Conservation (phyloP, 2,888 invertebrate genomes). For the Pollenia griseotomentosa region DNA sequence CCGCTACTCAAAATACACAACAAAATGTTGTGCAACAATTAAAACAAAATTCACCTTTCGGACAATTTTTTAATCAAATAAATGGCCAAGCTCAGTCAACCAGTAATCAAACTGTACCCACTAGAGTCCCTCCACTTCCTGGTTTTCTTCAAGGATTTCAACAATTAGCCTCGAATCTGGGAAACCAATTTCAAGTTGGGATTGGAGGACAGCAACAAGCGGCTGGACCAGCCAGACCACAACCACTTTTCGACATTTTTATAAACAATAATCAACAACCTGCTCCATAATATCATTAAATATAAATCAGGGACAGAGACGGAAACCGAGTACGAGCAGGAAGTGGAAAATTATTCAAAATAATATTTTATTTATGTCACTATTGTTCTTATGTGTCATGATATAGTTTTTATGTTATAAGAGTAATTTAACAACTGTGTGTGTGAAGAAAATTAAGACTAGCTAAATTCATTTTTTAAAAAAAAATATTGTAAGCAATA, state of each 20-base stretch:
- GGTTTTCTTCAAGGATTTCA: slow-evolving; percentile 81
- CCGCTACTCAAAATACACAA: slow-evolving; percentile 78
- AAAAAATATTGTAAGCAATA: too few species aligned
- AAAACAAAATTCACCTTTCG: slow-evolving; percentile 81
- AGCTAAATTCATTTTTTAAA: too few species aligned
- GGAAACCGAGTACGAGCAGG: not conserved
- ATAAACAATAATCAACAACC: slow-evolving; percentile 78
- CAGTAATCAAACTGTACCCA: slow-evolving; percentile 73
- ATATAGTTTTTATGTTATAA: too few species aligned
- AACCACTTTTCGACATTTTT: slow-evolving; percentile 80
- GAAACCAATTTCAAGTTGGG: slow-evolving; percentile 79
- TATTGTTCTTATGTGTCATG: too few species aligned
- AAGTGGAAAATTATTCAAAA: not conserved
- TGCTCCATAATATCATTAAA: slow-evolving; percentile 79
- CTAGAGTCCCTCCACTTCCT: slow-evolving; percentile 78
- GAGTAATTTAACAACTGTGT: too few species aligned
- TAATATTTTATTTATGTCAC: too few species aligned
- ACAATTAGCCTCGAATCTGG: slow-evolving; percentile 80
- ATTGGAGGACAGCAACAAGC: slow-evolving; percentile 77
- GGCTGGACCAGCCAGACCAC: slow-evolving; percentile 80
- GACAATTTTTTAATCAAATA: slow-evolving; percentile 80
- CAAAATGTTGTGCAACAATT: slow-evolving; percentile 81
- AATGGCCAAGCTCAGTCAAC: slow-evolving; percentile 73
- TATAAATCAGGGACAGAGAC: slow-evolving; percentile 70
- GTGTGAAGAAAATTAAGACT: too few species aligned